Conservation (phyloP, 2,113 vertebrate genomes). For the Chionomys nivalis region DNA sequence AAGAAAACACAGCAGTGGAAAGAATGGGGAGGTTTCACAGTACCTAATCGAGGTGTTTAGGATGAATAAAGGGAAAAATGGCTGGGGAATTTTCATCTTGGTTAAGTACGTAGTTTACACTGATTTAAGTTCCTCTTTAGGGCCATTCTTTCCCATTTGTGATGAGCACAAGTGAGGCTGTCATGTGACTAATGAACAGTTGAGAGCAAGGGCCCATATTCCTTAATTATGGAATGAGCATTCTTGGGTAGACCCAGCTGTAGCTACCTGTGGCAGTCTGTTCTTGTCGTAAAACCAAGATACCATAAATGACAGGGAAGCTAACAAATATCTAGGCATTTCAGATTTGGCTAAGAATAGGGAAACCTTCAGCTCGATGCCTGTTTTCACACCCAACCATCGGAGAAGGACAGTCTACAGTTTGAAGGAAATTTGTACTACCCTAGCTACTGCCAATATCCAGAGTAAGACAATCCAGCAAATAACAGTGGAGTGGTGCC, state of each 20-base stretch:
- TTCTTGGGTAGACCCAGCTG: not conserved
- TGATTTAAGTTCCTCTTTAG: constrained; percentile 7
- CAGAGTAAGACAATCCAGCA: constrained; percentile 4
- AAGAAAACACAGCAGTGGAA: constrained; percentile 29
- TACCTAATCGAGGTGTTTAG: constrained; percentile 31
- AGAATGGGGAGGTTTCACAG: not conserved
- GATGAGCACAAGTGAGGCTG: not conserved
- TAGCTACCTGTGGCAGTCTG: not conserved
- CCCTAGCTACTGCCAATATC: not conserved
- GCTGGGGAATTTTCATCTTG: constrained; percentile 45
- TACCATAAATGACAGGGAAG: not conserved
- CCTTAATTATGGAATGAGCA: not conserved
- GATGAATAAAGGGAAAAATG: not conserved
- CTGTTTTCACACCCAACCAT: not conserved
- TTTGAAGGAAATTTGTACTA: constrained; percentile 29
- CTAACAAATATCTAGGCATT: not conserved
- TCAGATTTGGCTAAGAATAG: not conserved
- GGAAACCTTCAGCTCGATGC: not conserved
- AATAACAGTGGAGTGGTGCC: not conserved
- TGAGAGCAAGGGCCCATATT: not conserved
- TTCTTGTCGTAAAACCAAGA: not conserved
- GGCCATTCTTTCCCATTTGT: not conserved
- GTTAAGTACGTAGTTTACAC: constrained; percentile 29
- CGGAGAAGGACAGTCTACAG: not conserved
- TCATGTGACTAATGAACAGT: not conserved